Evolutionary conservation across 2,888 invertebrate species (phyloP), one percentile per base, ranked within the genome.

Genomic region (Acleris laterana): DNA sequence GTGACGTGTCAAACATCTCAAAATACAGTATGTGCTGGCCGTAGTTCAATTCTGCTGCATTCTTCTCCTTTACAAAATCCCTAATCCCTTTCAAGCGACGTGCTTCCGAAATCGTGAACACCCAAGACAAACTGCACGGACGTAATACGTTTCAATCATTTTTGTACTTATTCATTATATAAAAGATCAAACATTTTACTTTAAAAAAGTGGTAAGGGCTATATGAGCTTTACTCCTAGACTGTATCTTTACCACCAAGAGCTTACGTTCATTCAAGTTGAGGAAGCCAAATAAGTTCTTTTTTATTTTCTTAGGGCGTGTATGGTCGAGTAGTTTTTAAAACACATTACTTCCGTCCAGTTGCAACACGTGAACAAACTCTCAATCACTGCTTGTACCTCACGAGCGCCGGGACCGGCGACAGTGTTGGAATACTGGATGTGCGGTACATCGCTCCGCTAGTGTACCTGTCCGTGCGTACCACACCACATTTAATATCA

Each of bases 361-460:
- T 63, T 70, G 69, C 73, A 81, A 82, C 72, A 81, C 83, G 83
- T 80, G 81, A 82, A 77, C 83, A 88, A 87, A 86, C 82, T 84
- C 72, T 74, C 76, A 77, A 72, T 74, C 72, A 66, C 69, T 68
- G 68, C 80, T 73, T 84, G 84, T 96, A 96, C 96, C 96, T 96
- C 94, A 94, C 94, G 89, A 95, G 89, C 84, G 94, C 93, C 89
- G 95, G 94, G 86, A 95, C 94, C 90, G 95, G 94, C 82, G 95
- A 94, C 93, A 97, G 95, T 93, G 97, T 96, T 88, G 97, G 97
- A 94, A 97, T 97, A 94, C 97, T 97, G 91, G 97, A 97, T 83
- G 97, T 96, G 95, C 97, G 95, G 94, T 96, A 96, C 94, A 97
- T 96, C 93, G 95, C 95, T 90, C 96, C 94, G 85, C 93, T 94